Conservation (phyloP, 2,797 vertebrate genomes). For the Hybognathus amarus region DNA sequence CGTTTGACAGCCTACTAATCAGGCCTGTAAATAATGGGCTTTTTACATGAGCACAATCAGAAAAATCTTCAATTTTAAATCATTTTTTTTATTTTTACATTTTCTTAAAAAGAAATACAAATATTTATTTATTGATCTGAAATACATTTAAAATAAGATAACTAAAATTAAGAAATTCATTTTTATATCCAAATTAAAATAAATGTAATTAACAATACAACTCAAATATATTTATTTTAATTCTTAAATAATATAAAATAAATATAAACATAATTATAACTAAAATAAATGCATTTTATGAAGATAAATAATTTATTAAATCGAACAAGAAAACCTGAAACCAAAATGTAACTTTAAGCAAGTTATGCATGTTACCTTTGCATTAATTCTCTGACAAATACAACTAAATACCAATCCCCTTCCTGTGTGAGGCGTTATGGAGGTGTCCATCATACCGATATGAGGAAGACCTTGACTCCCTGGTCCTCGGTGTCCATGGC, state of each 20-base stretch:
- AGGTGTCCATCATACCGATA: slow-evolving; percentile 81
- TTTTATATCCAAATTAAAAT: too few relatives aligned
- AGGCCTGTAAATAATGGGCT: neutral
- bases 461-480: slow-evolving; percentile 97
- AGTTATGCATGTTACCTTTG: neutral
- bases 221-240: neutral
- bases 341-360: neutral
- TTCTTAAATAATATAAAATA: neutral
- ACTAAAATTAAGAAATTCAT: too few relatives aligned
- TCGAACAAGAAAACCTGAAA: neutral
- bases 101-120: neutral
- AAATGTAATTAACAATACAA: too few relatives aligned
- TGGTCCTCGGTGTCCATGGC: slow-evolving; percentile 99
- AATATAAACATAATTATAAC: neutral
- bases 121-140: neutral
- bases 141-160: too few relatives aligned
- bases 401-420: neutral
- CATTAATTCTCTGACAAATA: neutral
- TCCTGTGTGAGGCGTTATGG: neutral
- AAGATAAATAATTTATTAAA: neutral
- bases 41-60: neutral
- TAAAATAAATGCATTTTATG: neutral
- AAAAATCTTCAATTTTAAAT: neutral
- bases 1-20: too few relatives aligned
- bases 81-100: too few relatives aligned